phyloP scores from a whole-genome alignment of 2,113 vertebrate species.

The Epinephelus lanceolatus region DNA sequence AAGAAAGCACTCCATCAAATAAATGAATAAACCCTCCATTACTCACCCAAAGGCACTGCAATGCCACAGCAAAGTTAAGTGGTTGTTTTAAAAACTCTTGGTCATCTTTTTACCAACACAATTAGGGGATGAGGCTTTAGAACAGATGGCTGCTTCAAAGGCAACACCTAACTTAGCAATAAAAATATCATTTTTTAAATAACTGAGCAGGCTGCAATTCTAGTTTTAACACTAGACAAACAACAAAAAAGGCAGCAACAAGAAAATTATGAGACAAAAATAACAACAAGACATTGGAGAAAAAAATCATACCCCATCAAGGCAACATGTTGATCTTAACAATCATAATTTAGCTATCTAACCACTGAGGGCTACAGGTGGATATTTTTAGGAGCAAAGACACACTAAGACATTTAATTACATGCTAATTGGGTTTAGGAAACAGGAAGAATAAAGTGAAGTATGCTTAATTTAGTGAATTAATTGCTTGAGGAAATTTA shows the following conservation, averaged over 20 bases:
- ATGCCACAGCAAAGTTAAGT: background rate
- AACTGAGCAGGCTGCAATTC: background rate
- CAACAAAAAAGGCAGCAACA: background rate
- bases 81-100: background rate
- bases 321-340: background rate
- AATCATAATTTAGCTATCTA: background rate
- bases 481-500: background rate
- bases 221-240: background rate
- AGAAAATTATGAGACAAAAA: background rate
- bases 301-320: background rate
- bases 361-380: background rate
- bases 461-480: conserved; percentile 7
- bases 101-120: background rate
- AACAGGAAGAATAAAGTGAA: background rate
- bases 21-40: background rate
- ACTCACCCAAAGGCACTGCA: background rate
- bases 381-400: background rate
- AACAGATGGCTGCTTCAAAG: background rate
- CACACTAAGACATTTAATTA: background rate
- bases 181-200: background rate
- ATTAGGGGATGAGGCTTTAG: background rate
- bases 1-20: background rate
- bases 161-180: background rate
- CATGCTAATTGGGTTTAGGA: background rate
- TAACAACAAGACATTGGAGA: background rate